Evolutionary conservation across 2,113 vertebrate species (phyloP).

Genomic region (Otus sunia): DNA sequence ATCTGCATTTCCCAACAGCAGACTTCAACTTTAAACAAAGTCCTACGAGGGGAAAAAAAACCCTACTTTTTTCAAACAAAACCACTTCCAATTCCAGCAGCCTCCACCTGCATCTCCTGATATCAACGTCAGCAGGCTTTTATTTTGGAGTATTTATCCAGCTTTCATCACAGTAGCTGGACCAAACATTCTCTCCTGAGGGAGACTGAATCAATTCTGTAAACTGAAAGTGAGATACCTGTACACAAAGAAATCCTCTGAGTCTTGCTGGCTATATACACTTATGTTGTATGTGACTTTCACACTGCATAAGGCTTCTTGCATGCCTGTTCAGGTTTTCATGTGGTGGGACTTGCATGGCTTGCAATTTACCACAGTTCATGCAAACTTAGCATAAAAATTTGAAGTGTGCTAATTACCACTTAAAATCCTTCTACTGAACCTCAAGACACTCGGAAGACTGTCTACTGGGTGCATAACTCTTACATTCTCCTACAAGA

Average conservation of each 20-base stretch:
- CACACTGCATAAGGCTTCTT: neutral
- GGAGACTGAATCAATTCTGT: fast-evolving
- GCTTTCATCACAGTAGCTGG: neutral
- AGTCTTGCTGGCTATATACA: neutral
- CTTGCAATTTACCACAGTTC: neutral
- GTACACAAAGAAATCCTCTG: neutral
- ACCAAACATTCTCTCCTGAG: neutral
- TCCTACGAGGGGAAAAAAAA: fast-evolving
- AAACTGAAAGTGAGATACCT: neutral
- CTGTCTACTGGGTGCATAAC: neutral
- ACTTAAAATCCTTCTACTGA: neutral
- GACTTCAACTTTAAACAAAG: neutral
- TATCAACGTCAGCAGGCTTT: neutral
- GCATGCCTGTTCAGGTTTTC: neutral
- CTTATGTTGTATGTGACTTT: neutral
- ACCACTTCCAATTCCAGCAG: neutral
- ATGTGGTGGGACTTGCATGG: neutral
- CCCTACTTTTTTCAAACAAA: neutral
- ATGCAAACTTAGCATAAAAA: neutral
- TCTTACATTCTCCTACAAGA: neutral
- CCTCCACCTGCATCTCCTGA: neutral
- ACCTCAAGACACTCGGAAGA: neutral
- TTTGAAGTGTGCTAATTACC: neutral
- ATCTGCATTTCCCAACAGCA: neutral
- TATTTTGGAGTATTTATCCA: neutral